These are phyloP conservation scores for Plutomurus gul DNA, from an alignment of 1,140 invertebrate genomes.

Conservation along the genomic window DNA sequence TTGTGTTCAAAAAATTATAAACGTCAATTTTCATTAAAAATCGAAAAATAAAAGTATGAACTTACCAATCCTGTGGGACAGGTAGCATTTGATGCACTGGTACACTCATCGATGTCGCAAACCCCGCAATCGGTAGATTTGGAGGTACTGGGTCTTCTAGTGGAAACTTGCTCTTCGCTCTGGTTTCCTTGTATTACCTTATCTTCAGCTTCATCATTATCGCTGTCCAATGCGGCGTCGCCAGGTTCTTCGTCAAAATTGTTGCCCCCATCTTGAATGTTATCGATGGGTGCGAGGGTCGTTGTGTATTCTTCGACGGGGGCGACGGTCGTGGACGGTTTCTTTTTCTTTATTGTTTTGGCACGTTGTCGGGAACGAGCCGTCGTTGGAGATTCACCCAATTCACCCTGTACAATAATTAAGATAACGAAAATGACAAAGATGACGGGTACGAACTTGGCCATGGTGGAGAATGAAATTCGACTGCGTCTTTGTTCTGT, in stretches of 20 bases:
- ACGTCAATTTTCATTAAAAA: background rate
- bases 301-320: background rate
- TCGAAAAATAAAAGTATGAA: background rate
- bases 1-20: background rate
- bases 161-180: background rate
- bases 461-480: slow-evolving; percentile 32
- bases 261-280: background rate
- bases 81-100: slow-evolving; percentile 46
- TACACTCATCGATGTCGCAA: slow-evolving; percentile 56
- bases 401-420: background rate
- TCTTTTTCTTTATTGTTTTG: slow-evolving; percentile 30
- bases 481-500: background rate
- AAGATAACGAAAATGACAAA: slow-evolving; percentile 5
- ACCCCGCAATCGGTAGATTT: slow-evolving; percentile 40
- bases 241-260: background rate
- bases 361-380: background rate
- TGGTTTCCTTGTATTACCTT: background rate
- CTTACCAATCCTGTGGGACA: slow-evolving; percentile 59
- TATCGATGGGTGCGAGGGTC: background rate
- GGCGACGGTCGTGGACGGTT: background rate
- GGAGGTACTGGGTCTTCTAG: no score
- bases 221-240: background rate
- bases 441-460: slow-evolving; percentile 22
- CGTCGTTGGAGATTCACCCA: slow-evolving; percentile 28
- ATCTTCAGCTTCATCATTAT: background rate